Base-by-base conservation (phyloP, 2,113 vertebrate genomes). In the Sinosuthora webbiana region DNA sequence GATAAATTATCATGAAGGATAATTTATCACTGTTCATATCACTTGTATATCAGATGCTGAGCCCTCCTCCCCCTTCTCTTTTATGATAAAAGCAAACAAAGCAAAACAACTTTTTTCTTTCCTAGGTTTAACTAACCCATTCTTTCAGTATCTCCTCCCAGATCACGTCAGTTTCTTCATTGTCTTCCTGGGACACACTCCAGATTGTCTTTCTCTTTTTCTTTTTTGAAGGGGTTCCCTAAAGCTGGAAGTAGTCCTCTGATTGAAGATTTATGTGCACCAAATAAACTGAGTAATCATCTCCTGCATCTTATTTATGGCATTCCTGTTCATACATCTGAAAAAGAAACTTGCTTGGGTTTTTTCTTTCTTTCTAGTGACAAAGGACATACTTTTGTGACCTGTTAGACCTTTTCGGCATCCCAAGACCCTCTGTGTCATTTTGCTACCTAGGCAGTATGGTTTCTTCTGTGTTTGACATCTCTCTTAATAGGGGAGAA, bases 21-120 rank as follows among this genome's bases (percentile, higher is more conserved):
- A n/a, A 74, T 53, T 24, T 74, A 65, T 49, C 7, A 15, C 15
- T 42, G 9, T 44, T 71, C 19, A 15, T 37, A 27, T 37, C 41
- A 49, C 25, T 62, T 15, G 30, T 75, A 4, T 9, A 39, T 47
- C 53, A 57, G 15, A 2, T 70, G 45, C 49, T 59, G 13, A 55
- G 52, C 15, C 6, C 21, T 8, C 13, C 1, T 22, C 3, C 13
- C 0, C 1, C 4, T 21, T 7, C 3, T 4, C 4, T 22, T 79
- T 56, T 39, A 60, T 65, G 30, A 62, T 35, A 37, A 39, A 89
- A 90, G 3, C 15, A 89, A 79, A 37, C 16, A 53, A 69, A 94
- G 22, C 20, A 80, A 37, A 92, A 0, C 9, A 55, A n/a, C 11
- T 11, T 22, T 44, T 69, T 55, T 76, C 15, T 83, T 86, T 23